Evolutionary conservation across 2,113 vertebrate species (phyloP).

Genomic region (Neopipo cinnamomea): DNA sequence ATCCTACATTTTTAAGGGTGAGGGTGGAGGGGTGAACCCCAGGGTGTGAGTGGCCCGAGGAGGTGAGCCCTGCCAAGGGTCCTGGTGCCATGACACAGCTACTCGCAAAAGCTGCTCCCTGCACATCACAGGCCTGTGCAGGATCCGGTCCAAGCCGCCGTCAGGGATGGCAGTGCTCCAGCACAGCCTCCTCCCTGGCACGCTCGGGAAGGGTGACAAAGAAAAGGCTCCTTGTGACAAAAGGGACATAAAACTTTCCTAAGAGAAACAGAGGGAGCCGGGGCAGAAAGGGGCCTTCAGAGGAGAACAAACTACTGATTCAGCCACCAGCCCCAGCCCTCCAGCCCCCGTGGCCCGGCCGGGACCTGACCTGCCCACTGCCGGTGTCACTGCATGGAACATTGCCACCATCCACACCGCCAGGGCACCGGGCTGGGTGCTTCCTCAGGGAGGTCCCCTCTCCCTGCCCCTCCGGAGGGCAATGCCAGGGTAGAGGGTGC

Average conservation of each 20-base stretch:
- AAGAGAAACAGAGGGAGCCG: conserved; percentile 44
- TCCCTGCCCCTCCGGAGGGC: accelerated
- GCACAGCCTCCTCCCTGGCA: background rate
- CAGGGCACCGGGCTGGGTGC: accelerated
- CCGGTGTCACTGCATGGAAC: background rate
- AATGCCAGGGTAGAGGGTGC: accelerated
- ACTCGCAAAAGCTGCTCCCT: background rate
- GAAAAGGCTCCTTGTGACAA: conserved; percentile 54
- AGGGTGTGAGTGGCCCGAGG: background rate
- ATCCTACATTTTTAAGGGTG: background rate
- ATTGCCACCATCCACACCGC: background rate
- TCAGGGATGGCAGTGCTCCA: background rate
- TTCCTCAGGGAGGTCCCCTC: background rate
- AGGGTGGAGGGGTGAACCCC: background rate
- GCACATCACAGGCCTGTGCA: background rate
- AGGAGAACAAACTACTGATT: conserved; percentile 29
- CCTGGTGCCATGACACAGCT: background rate
- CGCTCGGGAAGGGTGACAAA: background rate
- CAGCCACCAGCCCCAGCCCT: background rate
- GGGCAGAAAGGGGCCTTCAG: conserved; percentile 33
- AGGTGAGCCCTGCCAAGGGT: background rate
- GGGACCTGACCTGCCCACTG: background rate
- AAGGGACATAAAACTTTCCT: conserved; percentile 48
- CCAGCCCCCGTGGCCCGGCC: accelerated
- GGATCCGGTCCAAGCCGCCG: background rate